Base-by-base conservation (phyloP, 2,113 vertebrate genomes). In the Pseudolaguvia tuberculata region DNA sequence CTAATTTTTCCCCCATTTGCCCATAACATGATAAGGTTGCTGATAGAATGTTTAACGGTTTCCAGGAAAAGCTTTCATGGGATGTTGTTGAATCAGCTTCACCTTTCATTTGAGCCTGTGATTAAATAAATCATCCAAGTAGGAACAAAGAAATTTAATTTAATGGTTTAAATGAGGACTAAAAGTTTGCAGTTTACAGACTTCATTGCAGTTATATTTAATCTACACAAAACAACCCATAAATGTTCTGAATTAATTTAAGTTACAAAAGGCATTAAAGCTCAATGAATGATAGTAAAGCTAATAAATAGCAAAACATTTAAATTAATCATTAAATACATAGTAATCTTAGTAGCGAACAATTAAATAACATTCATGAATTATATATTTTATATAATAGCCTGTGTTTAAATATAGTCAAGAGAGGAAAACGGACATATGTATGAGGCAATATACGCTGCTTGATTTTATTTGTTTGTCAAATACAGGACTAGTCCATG, bases 401-500 rank as follows among this genome's bases (percentile, higher is more conserved):
- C 4, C 39, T 42, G 7, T 42, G 39, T 4, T 42, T 9, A 7
- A 17, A 0, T 17, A 18, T 25, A 48, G 48, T 10, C 7, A 66
- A 15, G 39, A 65, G 25, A 25, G 63, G 23, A 12, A 50, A 67
- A 50, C 17, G 1, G 29, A 50, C 23, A 20, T 61, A 67, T 63
- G 53, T 56, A 76, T 39, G 67, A 78, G 72, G 56, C 68, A 12
- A 5, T 73, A 80, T 87, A 88, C 82, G 89, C 89, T 90, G 85
- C 88, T 86, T 85, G 87, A 82, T 91, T 92, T 92, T 92, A 92
- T 92, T 86, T 84, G 88, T 90, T 91, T 91, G 85, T 92, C 90
- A 92, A 92, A 92, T 91, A 91, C 90, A 92, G 89, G 81, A 87
- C 89, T 88, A 90, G 88, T 91, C 90, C 89, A 88, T 92, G 89